A percentile compares a stretch with the other conserved stretches of the same genome.
Evolutionary conservation across 2,888 invertebrate species (phyloP).

Genomic region (Shargacucullia verbasci): DNA sequence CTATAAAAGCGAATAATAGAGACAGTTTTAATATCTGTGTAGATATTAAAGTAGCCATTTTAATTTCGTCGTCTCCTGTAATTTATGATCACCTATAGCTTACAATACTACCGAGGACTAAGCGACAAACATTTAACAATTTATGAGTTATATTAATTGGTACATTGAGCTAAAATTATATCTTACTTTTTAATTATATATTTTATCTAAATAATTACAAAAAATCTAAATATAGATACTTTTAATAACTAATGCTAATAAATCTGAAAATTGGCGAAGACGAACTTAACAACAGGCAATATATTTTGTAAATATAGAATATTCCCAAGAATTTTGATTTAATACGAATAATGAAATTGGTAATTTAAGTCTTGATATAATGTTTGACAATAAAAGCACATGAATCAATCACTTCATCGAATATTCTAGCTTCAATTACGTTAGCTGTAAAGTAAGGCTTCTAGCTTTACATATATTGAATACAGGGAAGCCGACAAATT

Average conservation of each 20-base stretch:
- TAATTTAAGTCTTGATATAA: no score
- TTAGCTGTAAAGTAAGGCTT: slow-evolving; percentile 30
- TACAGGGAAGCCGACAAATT: slow-evolving; percentile 57
- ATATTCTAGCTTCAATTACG: slow-evolving; percentile 31
- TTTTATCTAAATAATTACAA: no score
- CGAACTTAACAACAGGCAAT: no score
- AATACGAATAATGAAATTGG: no score
- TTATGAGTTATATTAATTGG: slow-evolving; percentile 41
- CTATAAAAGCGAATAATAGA: slow-evolving; percentile 22
- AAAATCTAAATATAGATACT: no score
- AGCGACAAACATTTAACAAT: slow-evolving; percentile 24
- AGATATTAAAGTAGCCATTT: slow-evolving; percentile 40
- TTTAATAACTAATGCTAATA: no score
- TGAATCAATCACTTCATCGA: slow-evolving; percentile 16
- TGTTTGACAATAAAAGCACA: slow-evolving; percentile 1
- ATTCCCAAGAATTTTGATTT: no score
- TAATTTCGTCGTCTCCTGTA: slow-evolving; percentile 46
- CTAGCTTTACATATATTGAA: slow-evolving; percentile 45
- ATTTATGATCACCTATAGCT: slow-evolving; percentile 44
- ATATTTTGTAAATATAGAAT: no score
- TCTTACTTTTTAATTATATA: no score
- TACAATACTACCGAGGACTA: slow-evolving; percentile 31
- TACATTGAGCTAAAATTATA: slow-evolving; percentile 9
- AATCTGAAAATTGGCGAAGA: background rate
- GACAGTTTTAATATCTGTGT: slow-evolving; percentile 45